Evolutionary conservation across 2,888 invertebrate species (phyloP), one percentile per base, ranked within the genome.

Genomic region (Sturmia bella): DNA sequence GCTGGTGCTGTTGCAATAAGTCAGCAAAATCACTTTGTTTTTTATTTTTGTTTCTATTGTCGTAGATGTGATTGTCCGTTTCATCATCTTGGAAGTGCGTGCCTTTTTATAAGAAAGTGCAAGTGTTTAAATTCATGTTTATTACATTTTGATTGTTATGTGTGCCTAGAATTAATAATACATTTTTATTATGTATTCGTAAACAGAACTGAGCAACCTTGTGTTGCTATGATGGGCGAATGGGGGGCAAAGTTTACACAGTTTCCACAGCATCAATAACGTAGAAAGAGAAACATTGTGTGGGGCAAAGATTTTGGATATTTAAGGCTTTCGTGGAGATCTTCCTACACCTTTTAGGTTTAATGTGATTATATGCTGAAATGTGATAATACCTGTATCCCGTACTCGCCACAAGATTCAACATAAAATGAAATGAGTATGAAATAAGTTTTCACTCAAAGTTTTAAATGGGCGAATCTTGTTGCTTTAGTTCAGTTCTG

Each of bases 111-210:
- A 64, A 59, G 78, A 82, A 82, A 82, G 81, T 82, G 81, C 69
- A 82, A 82, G 81, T 82, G 81, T 74, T 74, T 69, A 59, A 82
- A 82, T 68, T 76, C 66, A 73, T 76, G 81, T 81, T 72, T 77
- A 81, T 73, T 81, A 63, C 81, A 74, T 69, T 73, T 56, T 52
- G 64, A 77, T 82, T 77, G 48, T 19, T 69, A 43, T 64, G 63
- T 82, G 78, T 69, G 78, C 17, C 27, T 59, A 45, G 78, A 82
- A 82, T 82, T 70, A 57, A 52, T 82, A 78, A 78, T 68, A 56
- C 5, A 15, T 12, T 70, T 63, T 48, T 13, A 63, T 19, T 39
- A 50, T 9, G 19, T 19, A 68, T 13, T 24, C 43, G 52, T 15
- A 2, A 19, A 17, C 59, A 61, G 69, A 17, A 9, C 15, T 11